phyloP scores from a whole-genome alignment of 2,113 vertebrate genomes.

The Dissostichus mawsoni region DNA sequence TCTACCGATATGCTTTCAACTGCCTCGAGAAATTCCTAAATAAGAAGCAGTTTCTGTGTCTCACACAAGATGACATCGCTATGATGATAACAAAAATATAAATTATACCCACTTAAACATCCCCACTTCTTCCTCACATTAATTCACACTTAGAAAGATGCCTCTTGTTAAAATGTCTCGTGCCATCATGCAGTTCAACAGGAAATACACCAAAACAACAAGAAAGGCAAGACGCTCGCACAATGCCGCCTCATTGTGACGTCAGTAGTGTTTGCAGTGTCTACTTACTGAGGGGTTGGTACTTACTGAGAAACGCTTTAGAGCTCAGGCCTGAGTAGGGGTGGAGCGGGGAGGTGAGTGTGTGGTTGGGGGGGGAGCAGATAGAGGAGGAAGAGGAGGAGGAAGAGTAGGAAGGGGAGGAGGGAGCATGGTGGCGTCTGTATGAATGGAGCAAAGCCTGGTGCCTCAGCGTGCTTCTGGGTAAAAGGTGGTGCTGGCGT shows the following conservation, averaged over 20 bases:
- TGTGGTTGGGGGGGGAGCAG: slow-evolving; percentile 81
- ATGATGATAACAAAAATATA: too few species aligned
- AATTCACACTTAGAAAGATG: not conserved
- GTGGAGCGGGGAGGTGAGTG: slow-evolving; percentile 80
- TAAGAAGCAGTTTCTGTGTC: too few species aligned
- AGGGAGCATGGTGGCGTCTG: slow-evolving; percentile 80
- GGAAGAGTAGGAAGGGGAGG: slow-evolving; percentile 35
- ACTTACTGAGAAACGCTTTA: slow-evolving; percentile 86
- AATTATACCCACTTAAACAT: too few species aligned
- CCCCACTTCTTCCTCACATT: not conserved
- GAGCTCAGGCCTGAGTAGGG: slow-evolving; percentile 78
- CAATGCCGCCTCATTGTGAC: slow-evolving; percentile 57
- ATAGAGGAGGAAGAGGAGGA: slow-evolving; percentile 74
- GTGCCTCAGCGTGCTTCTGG: slow-evolving; percentile 86
- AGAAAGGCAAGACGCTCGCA: slow-evolving; percentile 55
- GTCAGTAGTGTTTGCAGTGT: slow-evolving; percentile 55
- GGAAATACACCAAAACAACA: slow-evolving; percentile 48
- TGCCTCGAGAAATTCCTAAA: too few species aligned
- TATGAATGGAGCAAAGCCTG: slow-evolving; percentile 86
- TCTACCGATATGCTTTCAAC: too few species aligned
- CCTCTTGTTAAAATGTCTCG: not conserved
- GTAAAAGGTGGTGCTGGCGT: slow-evolving; percentile 84
- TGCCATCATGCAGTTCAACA: slow-evolving; percentile 52
- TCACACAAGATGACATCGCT: too few species aligned
- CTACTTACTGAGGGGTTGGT: slow-evolving; percentile 83